Base-by-base conservation (phyloP, 2,113 vertebrate species). In the Gobiocypris rarus region DNA sequence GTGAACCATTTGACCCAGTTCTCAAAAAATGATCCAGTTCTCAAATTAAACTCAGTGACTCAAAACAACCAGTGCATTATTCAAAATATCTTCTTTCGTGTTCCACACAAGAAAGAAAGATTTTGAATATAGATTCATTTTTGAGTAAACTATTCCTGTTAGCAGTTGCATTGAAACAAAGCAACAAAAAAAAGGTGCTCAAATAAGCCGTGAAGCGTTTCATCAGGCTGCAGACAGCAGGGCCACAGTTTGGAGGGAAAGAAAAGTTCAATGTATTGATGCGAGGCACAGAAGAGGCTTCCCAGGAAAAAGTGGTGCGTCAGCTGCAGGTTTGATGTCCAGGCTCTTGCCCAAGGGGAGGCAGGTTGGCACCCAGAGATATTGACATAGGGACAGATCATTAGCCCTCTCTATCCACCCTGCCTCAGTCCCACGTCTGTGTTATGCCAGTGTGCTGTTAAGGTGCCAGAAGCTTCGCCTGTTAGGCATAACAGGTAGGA, bases 281-380 rank as follows among this genome's bases (percentile, higher is more conserved):
- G 73, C 70, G 3, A 61, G 45, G 75, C 80, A 77, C 43, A 54
- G 75, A 80, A 73, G 78, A 74, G 78, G 65, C 56, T 88, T 88
- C 80, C 84, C 80, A 85, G 82, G 75, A 78, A 89, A 73, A 86
- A 89, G 85, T 75, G 81, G 45, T 74, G 83, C n/a, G 58, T 84
- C 85, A 88, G 83, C 82, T 88, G 79, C 75, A 86, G 81, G 82
- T 86, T 84, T 84, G 83, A 81, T 79, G 81, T 87, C 88, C 81
- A 83, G 59, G 45, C 73, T 83, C 56, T 15, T 87, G 81, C 83
- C 83, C 79, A 71, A 71, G 82, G 61, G 84, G 86, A 89, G 85
- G 83, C 84, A 84, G 87, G 86, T 86, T 91, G 88, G 86, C 90
- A 89, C 88, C 87, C 85, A 83, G 81, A 85, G 85, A 86, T 88